A percentile compares a stretch with the other conserved stretches of the same genome.
phyloP scores from a whole-genome alignment of 2,113 vertebrate species.

The Pipra filicauda region DNA sequence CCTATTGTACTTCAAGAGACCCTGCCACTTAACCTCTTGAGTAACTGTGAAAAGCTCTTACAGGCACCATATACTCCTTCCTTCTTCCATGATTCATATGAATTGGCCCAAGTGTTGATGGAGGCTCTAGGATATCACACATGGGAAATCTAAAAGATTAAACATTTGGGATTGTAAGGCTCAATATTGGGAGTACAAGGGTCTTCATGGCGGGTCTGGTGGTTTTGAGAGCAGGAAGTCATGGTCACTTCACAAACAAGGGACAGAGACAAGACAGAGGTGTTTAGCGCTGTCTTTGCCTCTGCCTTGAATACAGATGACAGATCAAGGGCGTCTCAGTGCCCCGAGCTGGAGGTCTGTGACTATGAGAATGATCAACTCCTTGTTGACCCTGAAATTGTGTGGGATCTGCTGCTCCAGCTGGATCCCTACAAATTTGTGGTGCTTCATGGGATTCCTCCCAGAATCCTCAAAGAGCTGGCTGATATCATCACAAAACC shows the following conservation, averaged over 20 bases:
- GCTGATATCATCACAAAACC: neutral
- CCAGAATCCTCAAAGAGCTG: neutral
- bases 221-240: neutral
- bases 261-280: neutral
- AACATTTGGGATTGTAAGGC: neutral
- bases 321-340: neutral
- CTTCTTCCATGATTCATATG: neutral
- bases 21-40: neutral
- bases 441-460: neutral
- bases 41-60: neutral
- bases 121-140: neutral
- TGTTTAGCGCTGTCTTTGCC: neutral
- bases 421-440: neutral
- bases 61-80: neutral
- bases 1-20: neutral
- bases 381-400: neutral
- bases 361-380: neutral
- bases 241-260: neutral
- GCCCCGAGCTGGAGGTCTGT: neutral
- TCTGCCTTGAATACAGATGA: neutral
- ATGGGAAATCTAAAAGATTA: neutral
- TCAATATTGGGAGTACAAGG: neutral
- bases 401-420: neutral
- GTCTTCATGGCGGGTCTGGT: neutral
- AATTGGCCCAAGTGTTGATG: neutral